These are phyloP conservation scores for Actenoides hombroni DNA, from an alignment of 2,113 vertebrate species.

Conservation along the genomic window DNA sequence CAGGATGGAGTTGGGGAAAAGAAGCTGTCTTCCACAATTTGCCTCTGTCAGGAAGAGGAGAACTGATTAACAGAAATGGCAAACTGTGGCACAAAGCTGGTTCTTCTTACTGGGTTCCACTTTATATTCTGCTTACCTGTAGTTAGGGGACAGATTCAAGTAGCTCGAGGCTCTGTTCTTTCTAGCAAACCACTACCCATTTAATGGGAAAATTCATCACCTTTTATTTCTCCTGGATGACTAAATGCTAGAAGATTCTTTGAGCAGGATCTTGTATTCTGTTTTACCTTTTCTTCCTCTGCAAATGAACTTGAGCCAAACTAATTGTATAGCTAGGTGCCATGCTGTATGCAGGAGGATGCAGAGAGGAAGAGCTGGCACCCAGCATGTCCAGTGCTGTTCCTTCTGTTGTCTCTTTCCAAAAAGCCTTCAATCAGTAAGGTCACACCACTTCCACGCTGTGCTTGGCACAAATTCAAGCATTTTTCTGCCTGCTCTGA, in stretches of 20 bases:
- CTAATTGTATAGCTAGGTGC: neutral
- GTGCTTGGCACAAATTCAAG: neutral
- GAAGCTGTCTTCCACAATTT: neutral
- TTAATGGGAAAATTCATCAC: neutral
- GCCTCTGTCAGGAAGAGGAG: neutral
- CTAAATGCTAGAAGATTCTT: neutral
- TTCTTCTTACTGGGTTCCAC: neutral
- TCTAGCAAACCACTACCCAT: neutral
- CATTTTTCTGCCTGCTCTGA: neutral
- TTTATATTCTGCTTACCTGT: neutral
- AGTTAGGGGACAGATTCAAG: neutral
- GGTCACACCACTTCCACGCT: neutral
- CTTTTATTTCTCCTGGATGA: neutral
- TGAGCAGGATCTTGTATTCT: neutral
- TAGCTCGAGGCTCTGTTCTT: neutral
- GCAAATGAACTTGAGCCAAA: neutral
- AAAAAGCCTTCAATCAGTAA: neutral
- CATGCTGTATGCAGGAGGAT: neutral
- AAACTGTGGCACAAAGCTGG: neutral
- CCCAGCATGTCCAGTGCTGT: fast-evolving
- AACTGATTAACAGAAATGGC: neutral
- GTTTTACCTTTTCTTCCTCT: neutral
- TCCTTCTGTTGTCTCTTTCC: neutral
- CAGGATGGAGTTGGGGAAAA: neutral
- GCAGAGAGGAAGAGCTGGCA: neutral